Evolutionary conservation across 2,888 invertebrate species (phyloP), one percentile per base, ranked within the genome.

Genomic region (Osedax frankpressi): DNA sequence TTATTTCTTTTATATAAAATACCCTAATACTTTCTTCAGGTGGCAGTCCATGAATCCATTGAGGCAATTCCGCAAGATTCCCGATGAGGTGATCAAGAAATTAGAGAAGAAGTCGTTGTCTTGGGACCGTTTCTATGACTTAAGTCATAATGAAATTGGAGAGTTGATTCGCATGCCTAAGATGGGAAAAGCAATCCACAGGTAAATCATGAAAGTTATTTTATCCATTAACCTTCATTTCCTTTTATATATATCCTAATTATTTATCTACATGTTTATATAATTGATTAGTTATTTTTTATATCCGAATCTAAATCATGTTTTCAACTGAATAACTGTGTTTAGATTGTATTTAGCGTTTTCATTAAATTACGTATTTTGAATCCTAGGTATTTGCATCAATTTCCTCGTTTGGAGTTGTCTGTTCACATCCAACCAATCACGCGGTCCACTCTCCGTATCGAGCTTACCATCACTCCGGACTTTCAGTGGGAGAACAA

Each of bases 401-500:
- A 96, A 79, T 82, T 84, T 73, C 98, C 98, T 0, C 95, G 95
- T 84, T 84, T 99, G 75, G 96, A 97, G 83, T 86, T 98, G 6
- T 91, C 94, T 0, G 96, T 97, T 0, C 94, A 97, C 82, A 94
- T 99, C 78, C 96, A 97, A 83, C 98, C 98, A 0, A 94, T 98
- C 77, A 99, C 98, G 0, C 82, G 88, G 74, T 87, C 87, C 24
- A 97, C 96, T 0, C 86, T 98, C 26, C 87, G 94, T 73, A 94
- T 99, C 0, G 97, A 98, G 85, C 86, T 99, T 24, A 96, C 96
- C 0, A 93, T 98, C 75, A 94, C 94, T 0, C 97, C 98, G 0
- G 97, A 99, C 86, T 98, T 98, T 85, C 93, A 96, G 81, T 98
- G 98, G 98, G 97, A 98, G 79, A 96, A 96, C 76, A 96, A 95